These are phyloP conservation scores for Pseudachorutes palmiensis DNA, from an alignment of 1,140 invertebrate genomes.

Conservation along the genomic window DNA sequence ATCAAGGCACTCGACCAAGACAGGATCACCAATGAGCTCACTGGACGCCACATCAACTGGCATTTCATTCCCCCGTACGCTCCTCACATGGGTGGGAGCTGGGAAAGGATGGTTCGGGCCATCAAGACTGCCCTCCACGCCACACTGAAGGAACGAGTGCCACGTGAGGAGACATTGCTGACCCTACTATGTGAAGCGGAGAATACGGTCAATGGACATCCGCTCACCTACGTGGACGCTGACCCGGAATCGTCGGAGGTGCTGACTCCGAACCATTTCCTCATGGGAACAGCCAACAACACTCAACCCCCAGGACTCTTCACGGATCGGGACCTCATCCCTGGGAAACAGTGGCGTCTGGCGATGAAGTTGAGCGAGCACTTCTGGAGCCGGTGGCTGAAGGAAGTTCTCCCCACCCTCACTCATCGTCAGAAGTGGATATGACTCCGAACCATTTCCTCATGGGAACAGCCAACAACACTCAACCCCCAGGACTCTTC, in stretches of 20 bases:
- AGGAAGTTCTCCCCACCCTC: not conserved
- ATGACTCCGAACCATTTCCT: conserved; percentile 37
- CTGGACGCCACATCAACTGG: conserved; percentile 27
- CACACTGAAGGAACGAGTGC: not conserved
- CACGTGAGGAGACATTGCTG: conserved; percentile 33
- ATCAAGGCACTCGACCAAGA: not conserved
- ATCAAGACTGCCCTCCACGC: conserved; percentile 38
- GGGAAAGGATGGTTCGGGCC: conserved; percentile 41
- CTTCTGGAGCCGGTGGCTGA: conserved; percentile 11
- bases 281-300: conserved; percentile 19
- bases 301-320: conserved; percentile 15
- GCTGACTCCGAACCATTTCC: conserved; percentile 37
- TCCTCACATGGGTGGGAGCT: conserved; percentile 41
- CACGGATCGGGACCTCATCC: not conserved
- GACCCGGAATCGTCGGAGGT: conserved; percentile 39
- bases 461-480: conserved; percentile 17
- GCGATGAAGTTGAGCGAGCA: not conserved
- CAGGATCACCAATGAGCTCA: not conserved
- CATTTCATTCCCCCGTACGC: conserved; percentile 40
- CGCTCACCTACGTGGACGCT: conserved; percentile 33
- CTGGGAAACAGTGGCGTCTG: conserved; percentile 2
- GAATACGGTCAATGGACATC: conserved; percentile 39
- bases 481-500: conserved; percentile 16
- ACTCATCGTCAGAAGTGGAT: conserved; percentile 23
- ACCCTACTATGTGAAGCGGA: conserved; percentile 39